Evolutionary conservation across 2,888 invertebrate species (phyloP).

Genomic region (Aquatica leii): DNA sequence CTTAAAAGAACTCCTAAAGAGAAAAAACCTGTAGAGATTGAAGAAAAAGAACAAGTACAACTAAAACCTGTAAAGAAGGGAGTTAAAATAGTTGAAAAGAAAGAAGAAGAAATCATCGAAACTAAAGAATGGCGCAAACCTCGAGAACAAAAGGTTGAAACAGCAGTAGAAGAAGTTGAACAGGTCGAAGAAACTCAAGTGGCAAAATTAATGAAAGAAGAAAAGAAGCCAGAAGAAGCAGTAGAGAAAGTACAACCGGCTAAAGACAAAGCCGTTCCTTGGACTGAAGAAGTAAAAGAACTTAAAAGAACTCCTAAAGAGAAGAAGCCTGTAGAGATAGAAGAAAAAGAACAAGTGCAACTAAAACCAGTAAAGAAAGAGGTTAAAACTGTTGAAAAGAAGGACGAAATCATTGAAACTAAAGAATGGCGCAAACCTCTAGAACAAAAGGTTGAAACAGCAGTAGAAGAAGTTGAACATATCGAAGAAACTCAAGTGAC

Average conservation of each 20-base stretch:
- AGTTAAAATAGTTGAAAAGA: conserved; percentile 41
- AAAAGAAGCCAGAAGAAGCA: conserved; percentile 24
- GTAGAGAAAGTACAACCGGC: conserved; percentile 21
- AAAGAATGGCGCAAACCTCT: conserved; percentile 36
- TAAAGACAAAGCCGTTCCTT: conserved; percentile 52
- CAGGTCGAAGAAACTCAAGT: conserved; percentile 45
- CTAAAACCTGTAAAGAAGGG: conserved; percentile 28
- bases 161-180: conserved; percentile 37
- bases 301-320: conserved; percentile 60
- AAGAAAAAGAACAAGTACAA: conserved; percentile 41
- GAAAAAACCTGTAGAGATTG: conserved; percentile 56
- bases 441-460: conserved; percentile 40
- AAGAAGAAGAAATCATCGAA: conserved; percentile 24
- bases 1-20: conserved; percentile 60
- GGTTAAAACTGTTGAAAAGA: conserved; percentile 1
- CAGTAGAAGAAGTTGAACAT: conserved; percentile 42
- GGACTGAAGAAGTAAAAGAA: conserved; percentile 69
- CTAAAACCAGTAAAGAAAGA: conserved; percentile 62
- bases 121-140: conserved; percentile 38
- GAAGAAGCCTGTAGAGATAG: conserved; percentile 56
- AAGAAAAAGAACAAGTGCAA: conserved; percentile 61
- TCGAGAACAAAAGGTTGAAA: conserved; percentile 17
- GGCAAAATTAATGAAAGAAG: conserved; percentile 39
- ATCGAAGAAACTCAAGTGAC: conserved; percentile 20
- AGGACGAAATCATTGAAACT: conserved; percentile 18